Evolutionary conservation across 1,140 invertebrate species (phyloP).

Genomic region (Dinothrombium tinctorium): DNA sequence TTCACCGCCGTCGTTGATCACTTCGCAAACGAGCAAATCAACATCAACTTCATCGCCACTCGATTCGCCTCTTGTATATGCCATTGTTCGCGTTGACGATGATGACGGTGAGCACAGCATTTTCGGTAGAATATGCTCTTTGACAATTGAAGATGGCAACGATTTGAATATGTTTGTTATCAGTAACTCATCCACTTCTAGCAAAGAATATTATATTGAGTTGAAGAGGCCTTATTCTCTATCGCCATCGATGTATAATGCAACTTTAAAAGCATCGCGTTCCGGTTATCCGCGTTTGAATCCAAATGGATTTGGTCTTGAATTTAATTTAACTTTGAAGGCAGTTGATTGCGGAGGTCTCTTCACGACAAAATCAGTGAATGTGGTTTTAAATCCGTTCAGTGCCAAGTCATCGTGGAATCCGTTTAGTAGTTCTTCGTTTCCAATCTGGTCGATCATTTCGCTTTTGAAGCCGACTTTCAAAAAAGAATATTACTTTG

Average conservation of each 20-base stretch:
- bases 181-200: not conserved
- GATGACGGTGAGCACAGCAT: constrained; percentile 12
- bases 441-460: not conserved
- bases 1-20: not conserved
- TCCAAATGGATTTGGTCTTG: constrained; percentile 47
- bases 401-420: not conserved
- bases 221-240: too few species aligned
- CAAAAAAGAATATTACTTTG: constrained; percentile 61
- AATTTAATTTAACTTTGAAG: constrained; percentile 60
- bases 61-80: not conserved
- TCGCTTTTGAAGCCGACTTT: constrained; percentile 25
- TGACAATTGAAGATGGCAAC: not conserved
- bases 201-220: too few species aligned
- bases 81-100: constrained; percentile 6
- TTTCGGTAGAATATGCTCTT: not conserved
- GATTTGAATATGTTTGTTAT: not conserved
- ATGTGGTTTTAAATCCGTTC: not conserved
- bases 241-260: too few species aligned
- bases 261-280: too few species aligned
- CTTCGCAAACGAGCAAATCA: not conserved
- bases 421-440: too few species aligned
- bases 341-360: constrained; percentile 56
- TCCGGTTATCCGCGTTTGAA: too few species aligned
- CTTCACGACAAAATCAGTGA: constrained; percentile 1
- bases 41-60: not conserved